Evolutionary conservation across 1,140 invertebrate genomes (phyloP), one percentile per base, ranked within the genome.

Genomic region (Eurosta solidaginis): DNA sequence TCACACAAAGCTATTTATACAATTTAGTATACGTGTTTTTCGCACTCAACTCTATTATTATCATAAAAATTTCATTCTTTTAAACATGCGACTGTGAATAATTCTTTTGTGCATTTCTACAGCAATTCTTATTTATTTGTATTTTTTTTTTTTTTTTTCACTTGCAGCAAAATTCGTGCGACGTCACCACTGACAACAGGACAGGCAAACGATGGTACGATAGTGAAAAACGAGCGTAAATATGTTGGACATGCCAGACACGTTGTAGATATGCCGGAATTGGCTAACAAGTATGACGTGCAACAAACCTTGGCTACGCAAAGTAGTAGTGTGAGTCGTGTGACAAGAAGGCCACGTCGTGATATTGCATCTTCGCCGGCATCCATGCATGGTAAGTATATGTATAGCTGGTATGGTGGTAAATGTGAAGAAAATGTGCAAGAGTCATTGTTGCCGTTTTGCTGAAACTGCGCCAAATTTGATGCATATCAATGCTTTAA

Each of bases 381-480:
- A 27, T 77, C 78, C 27, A 79, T 79, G 78, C 78, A 79, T 54
- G 75, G 78, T 79, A 79, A 79, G 78, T 74, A 25, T 1, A 20
- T 3, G n/a, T 5, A 29, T 14, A 27, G 0, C 25, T 4, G 20
- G 22, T 49, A 17, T 49, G 10, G 17, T 49, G 12, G 49, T 52
- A 5, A 22, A 52, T 9, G 12, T 47, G 12, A 7, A n/a, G n/a
- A n/a, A n/a, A n/a, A n/a, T n/a, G n/a, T n/a, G n/a, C n/a, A n/a
- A n/a, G n/a, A n/a, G n/a, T n/a, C n/a, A n/a, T n/a, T n/a, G n/a
- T n/a, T n/a, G n/a, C n/a, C n/a, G n/a, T n/a, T n/a, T n/a, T n/a
- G n/a, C n/a, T n/a, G n/a, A n/a, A n/a, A n/a, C n/a, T n/a, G n/a
- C n/a, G n/a, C n/a, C n/a, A n/a, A n/a, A n/a, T n/a, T n/a, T n/a